Evolutionary conservation across 1,140 invertebrate genomes (phyloP).

Genomic region (Hyles euphorbiae): DNA sequence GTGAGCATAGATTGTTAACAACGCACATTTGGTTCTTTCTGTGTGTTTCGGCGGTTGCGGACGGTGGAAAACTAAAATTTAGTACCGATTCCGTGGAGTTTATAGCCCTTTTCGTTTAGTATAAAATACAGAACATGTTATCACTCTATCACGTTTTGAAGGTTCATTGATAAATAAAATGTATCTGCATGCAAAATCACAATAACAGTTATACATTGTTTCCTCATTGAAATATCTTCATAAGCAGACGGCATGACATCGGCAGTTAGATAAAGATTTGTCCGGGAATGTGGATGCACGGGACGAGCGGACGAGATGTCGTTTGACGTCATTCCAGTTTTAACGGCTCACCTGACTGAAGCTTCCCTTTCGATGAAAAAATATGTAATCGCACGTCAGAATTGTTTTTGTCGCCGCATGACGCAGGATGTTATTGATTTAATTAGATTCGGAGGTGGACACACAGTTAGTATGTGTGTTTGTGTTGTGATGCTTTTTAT

Average conservation of each 20-base stretch:
- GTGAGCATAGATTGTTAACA: too few species aligned
- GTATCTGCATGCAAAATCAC: too few species aligned
- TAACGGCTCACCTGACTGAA: conserved; percentile 20
- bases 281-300: conserved; percentile 31
- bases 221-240: conserved; percentile 10
- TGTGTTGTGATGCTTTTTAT: too few species aligned
- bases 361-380: conserved; percentile 19
- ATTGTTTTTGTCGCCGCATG: conserved; percentile 8
- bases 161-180: too few species aligned
- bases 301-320: conserved; percentile 10
- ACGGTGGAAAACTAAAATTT: too few species aligned
- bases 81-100: too few species aligned
- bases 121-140: too few species aligned
- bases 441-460: too few species aligned
- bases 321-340: conserved; percentile 20
- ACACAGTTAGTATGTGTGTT: background rate
- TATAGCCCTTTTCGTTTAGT: too few species aligned
- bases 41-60: too few species aligned
- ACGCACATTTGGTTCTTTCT: too few species aligned
- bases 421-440: conserved; percentile 3
- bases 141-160: too few species aligned
- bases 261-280: conserved; percentile 29
- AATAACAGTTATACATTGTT: conserved; percentile 1
- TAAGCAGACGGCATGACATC: conserved; percentile 8
- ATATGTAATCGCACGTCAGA: conserved; percentile 8